Percentiles rank a stretch among this genome's conserved stretches.
These are phyloP conservation scores for Melanotaenia parkinsoni DNA, from an alignment of 2,797 vertebrate species.

Conservation along the genomic window DNA sequence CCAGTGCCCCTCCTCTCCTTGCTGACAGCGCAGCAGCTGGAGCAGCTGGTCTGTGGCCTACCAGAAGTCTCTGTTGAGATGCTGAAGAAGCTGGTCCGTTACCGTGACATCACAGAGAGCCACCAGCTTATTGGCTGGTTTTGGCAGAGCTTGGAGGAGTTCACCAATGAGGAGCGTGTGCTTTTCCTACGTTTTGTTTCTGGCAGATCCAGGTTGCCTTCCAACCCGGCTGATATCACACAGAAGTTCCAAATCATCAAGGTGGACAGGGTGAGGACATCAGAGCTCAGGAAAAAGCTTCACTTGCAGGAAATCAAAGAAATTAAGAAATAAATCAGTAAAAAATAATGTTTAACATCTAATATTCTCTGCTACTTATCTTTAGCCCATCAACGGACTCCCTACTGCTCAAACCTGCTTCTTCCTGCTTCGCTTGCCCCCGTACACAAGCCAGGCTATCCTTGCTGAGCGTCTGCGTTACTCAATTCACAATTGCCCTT, in stretches of 20 bases:
- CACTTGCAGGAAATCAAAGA: neutral
- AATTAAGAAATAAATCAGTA: conserved; percentile 1
- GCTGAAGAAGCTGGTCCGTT: conserved; percentile 87
- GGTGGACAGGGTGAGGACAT: conserved; percentile 84
- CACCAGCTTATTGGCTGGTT: conserved; percentile 86
- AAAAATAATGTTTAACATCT: neutral
- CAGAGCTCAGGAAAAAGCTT: neutral
- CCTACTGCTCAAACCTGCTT: conserved; percentile 90
- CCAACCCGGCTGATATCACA: conserved; percentile 85
- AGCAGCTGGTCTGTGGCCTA: conserved; percentile 87
- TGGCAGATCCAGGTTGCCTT: conserved; percentile 84
- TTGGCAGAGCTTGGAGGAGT: conserved; percentile 88
- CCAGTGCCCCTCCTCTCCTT: conserved; percentile 86
- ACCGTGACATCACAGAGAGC: conserved; percentile 85
- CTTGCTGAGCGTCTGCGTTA: conserved; percentile 86
- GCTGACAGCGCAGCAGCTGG: conserved; percentile 86
- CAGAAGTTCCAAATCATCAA: conserved; percentile 90
- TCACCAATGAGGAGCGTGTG: conserved; percentile 88
- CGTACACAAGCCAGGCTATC: conserved; percentile 84
- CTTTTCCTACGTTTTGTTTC: conserved; percentile 88
- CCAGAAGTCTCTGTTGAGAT: conserved; percentile 87
- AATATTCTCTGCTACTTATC: neutral
- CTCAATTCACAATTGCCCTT: conserved; percentile 89
- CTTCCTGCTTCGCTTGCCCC: conserved; percentile 86
- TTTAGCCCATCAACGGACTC: conserved; percentile 85